Base-by-base conservation (phyloP, 2,888 invertebrate species). In the Tridacna crocea region DNA sequence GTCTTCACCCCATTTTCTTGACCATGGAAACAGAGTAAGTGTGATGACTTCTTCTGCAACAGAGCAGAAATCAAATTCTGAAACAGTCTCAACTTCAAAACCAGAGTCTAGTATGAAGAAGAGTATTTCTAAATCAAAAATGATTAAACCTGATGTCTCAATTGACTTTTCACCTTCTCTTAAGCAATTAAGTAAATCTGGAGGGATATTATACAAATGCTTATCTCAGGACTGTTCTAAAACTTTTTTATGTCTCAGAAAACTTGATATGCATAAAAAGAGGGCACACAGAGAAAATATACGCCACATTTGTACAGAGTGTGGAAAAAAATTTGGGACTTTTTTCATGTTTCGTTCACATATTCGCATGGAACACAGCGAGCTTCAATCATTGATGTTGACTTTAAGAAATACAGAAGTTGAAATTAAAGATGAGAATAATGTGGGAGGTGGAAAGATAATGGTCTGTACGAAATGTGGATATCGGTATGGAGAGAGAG, bases 391-490 rank as follows among this genome's bases (percentile, higher is more conserved):
- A 19, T 47, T 72, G 12, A 15, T 13, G 15, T 70, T 72, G 12
- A 24, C 24, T 11, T 47, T 70, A 2, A 11, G 27, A 36, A 77
- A 77, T 58, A 24, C 61, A 3, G 61, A 77, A 26, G 24, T 77
- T 48, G n/a, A 26, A 22, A 4, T 70, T 0, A 70, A 15, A 10
- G 46, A 55, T 13, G 27, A 61, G 19, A 47, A 19, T 10, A 36
- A 17, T 15, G 46, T 51, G 26, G 70, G 27, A 0, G 65, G 47
- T 48, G n/a, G 24, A 46, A 26, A 75, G 15, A 22, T 77, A 11
- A 22, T 48, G 19, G 17, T 77, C 0, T 77, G 77, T 22, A 70
- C 70, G 15, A 70, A 24, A 61, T 77, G 77, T 77, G 75, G 75
- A 0, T 65, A 65, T 24, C n/a, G 27, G 0, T 75, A 27, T 27